Base-by-base conservation (phyloP, 1,140 invertebrate species). In the Phenacoccus solenopsis region DNA sequence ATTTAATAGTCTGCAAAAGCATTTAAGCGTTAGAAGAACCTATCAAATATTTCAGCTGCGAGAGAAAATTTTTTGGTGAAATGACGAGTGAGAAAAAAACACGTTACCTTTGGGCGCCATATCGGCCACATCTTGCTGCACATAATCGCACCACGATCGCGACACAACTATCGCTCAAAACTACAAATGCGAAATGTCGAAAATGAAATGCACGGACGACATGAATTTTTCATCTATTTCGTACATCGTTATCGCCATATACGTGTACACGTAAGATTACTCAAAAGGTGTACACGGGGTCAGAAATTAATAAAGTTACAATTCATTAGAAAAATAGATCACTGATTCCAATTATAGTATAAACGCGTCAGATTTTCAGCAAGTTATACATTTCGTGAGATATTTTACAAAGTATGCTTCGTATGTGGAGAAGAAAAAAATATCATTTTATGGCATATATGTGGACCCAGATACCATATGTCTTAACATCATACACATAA, bases 401-500 rank as follows among this genome's bases (percentile, higher is more conserved):
- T 49, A 49, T 49, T 49, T 49, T 49, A 49, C 38, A 49, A 49
- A 49, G 38, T 49, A 49, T 49, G 38, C 16, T 49, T 49, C 38
- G 13, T 49, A 49, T 49, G 38, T 49, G 16, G 38, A 49, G n/a
- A n/a, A n/a, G n/a, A n/a, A n/a, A 64, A 59, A 64, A 64, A 27
- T 25, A 64, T 25, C 59, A 64, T 64, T 64, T 64, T 64, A 64
- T 64, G 59, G 59, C 9, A 64, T 27, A n/a, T n/a, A 64, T 27
- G 25, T 27, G 25, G 59, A 64, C 59, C 59, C 59, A 64, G 59
- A 64, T 64, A 64, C 59, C 22, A 64, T 25, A 64, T 64, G 21
- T 64, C 21, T 64, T 64, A 64, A 24, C 38, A 49, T 24, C 59
- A 64, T 27, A 64, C 25, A 64, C 59, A 64, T 64, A 64, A 64